phyloP scores from a whole-genome alignment of 2,113 vertebrate species.

The Spea bombifrons region DNA sequence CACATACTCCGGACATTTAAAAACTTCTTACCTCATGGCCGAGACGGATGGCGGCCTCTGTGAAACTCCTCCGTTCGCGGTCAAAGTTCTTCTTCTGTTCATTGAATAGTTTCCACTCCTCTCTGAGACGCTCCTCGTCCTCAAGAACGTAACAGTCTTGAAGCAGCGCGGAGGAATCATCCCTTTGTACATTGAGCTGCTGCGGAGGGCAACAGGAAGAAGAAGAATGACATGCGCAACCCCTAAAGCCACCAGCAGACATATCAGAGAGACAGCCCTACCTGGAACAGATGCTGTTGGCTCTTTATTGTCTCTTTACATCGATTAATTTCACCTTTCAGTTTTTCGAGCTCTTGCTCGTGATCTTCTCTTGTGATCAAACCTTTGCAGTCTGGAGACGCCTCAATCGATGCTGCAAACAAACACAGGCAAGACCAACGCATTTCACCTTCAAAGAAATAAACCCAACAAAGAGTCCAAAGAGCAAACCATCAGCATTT shows the following conservation, averaged over 20 bases:
- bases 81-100: conserved; percentile 95
- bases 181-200: conserved; percentile 82
- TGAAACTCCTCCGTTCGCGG: conserved; percentile 88
- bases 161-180: conserved; percentile 83
- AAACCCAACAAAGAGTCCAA: neutral
- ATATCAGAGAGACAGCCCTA: conserved; percentile 49
- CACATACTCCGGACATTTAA: neutral
- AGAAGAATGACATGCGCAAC: no score
- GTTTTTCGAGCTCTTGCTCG: conserved; percentile 82
- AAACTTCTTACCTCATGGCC: conserved; percentile 80
- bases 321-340: conserved; percentile 87
- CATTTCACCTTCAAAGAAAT: neutral
- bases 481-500: neutral
- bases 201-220: conserved; percentile 49
- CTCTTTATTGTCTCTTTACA: conserved; percentile 94
- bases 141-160: conserved; percentile 90
- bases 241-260: no score
- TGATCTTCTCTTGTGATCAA: conserved; percentile 81
- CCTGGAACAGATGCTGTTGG: conserved; percentile 92
- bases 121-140: conserved; percentile 89
- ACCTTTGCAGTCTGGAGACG: conserved; percentile 66
- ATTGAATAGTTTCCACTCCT: conserved; percentile 89
- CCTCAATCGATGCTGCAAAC: conserved; percentile 72
- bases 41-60: conserved; percentile 91
- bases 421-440: neutral